Base-by-base conservation (phyloP, 2,113 vertebrate genomes). In the Cyprinodon brontotheroides region DNA sequence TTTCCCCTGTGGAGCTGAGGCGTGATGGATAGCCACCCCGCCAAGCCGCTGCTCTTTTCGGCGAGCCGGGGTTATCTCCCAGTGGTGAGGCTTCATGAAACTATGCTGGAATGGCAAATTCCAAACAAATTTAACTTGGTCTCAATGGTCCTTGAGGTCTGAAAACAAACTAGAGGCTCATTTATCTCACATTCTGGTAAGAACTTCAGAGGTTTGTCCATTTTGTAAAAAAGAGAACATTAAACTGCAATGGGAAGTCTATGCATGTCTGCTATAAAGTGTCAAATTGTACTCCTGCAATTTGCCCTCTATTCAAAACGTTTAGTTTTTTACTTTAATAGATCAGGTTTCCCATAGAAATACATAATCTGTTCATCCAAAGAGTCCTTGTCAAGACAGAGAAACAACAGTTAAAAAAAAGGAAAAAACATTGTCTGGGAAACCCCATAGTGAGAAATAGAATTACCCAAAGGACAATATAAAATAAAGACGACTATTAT, bases 11-110 rank as follows among this genome's bases (percentile, higher is more conserved):
- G 82, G 89, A 90, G 72, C 81, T 82, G 86, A 87, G 79, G 83
- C 74, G 69, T 93, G 91, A 93, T 92, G 89, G 89, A 93, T 92
- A 88, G 84, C 91, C 85, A 87, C 80, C 89, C 73, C 71, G 82
- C 79, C 61, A 29, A 81, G 89, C 71, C 29, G 74, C 87, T 85
- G 80, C 79, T 87, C 79, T 89, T 88, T 83, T 84, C 86, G 77
- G n/a, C 48, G 61, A 50, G 80, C 69, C 63, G 10, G 71, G 80
- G 75, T 86, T 78, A 45, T 12, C 74, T 80, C 90, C 81, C 82
- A 11, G 22, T 61, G 75, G 85, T 39, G 67, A 61, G 37, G 43
- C 82, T 67, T 66, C 78, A 86, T 41, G 74, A 79, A 89, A 90
- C 83, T 77, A 61, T 74, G 67, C 2, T 78, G 80, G 65, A 75